Evolutionary conservation across 2,888 invertebrate genomes (phyloP).

Genomic region (Pterobdella sp.): DNA sequence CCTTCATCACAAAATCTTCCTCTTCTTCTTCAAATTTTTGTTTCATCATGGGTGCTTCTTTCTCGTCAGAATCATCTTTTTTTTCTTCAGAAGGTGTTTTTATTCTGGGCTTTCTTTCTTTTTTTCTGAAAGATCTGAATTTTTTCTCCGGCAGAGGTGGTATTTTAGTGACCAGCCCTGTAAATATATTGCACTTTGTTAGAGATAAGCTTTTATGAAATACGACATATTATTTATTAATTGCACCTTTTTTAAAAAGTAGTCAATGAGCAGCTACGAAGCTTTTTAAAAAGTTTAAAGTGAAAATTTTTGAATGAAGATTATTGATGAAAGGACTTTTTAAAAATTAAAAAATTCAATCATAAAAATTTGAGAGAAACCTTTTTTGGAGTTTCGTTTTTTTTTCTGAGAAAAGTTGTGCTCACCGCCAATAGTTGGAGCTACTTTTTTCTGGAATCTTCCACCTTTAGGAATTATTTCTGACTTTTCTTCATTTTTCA

Average conservation of each 20-base stretch:
- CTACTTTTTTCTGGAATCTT: background rate
- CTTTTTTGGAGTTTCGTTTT: background rate
- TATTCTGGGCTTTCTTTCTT: slow-evolving; percentile 5
- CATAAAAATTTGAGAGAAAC: background rate
- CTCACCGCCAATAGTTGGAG: background rate
- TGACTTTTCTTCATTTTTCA: too few species aligned
- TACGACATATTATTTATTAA: too few species aligned
- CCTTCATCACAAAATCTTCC: slow-evolving; percentile 15
- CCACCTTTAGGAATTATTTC: background rate
- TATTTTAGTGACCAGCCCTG: background rate
- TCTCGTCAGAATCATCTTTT: background rate
- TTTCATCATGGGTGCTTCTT: background rate
- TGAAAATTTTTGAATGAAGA: too few species aligned
- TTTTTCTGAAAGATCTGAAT: background rate
- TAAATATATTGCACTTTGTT: background rate
- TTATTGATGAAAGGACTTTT: too few species aligned
- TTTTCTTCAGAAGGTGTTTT: background rate
- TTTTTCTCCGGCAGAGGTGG: slow-evolving; percentile 11
- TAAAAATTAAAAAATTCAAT: too few species aligned
- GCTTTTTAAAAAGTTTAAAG: too few species aligned
- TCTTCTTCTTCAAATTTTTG: slow-evolving; percentile 5
- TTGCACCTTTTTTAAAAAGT: too few species aligned
- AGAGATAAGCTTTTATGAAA: background rate
- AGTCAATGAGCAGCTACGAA: too few species aligned
- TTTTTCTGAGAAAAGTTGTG: background rate